Conservation (phyloP, 92 coral and sea anemone genomes). For the Zoanthus sansibaricus region DNA sequence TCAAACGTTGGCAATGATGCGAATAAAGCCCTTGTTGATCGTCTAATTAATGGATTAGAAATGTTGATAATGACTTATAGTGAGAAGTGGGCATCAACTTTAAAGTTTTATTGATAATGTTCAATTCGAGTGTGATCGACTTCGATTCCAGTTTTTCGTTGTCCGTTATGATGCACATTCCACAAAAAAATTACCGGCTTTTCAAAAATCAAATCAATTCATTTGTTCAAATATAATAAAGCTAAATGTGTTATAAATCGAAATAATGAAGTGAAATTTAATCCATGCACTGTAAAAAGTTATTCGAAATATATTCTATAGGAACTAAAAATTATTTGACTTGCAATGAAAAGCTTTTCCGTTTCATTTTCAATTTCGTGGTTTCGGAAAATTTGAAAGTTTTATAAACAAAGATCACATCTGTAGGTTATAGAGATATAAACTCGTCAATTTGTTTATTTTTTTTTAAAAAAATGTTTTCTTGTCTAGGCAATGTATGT, state of each 20-base stretch:
- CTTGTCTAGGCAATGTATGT: background rate
- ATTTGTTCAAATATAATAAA: background rate
- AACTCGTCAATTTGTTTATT: background rate
- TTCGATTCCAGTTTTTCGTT: background rate
- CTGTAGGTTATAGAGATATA: constrained; percentile 18
- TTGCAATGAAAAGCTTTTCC: too few species aligned
- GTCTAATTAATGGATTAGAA: constrained; percentile 44
- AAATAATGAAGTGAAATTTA: background rate
- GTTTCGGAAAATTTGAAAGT: background rate
- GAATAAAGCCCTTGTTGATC: constrained; percentile 40
- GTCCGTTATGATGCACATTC: background rate
- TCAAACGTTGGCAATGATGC: constrained; percentile 28
- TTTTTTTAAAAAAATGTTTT: background rate
- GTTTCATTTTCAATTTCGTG: background rate
- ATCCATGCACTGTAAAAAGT: background rate
- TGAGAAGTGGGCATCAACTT: constrained; percentile 5
- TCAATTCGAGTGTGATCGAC: background rate
- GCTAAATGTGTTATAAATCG: background rate
- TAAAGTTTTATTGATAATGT: background rate
- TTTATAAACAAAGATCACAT: constrained; percentile 7
- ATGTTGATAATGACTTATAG: constrained; percentile 31
- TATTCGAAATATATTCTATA: background rate
- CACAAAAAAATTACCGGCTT: constrained; percentile 13
- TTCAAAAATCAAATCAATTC: background rate
- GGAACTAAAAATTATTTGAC: too few species aligned